Percentiles rank a stretch among this genome's conserved stretches.
These are phyloP conservation scores for Chloroclysta siterata DNA, from an alignment of 2,888 invertebrate species.

Conservation along the genomic window DNA sequence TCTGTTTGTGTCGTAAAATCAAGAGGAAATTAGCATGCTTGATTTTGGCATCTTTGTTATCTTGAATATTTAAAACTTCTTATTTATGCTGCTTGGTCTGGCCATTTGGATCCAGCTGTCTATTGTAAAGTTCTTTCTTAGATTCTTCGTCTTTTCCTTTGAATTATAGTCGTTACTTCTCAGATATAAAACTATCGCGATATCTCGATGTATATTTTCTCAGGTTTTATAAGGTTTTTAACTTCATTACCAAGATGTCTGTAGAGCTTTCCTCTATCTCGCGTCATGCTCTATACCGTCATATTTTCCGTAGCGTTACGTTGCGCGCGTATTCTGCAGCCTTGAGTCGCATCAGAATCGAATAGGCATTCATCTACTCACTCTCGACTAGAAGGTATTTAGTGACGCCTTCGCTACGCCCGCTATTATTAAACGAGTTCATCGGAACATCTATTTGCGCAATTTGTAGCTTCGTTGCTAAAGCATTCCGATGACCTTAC, in stretches of 20 bases:
- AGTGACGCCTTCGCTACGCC: constrained; percentile 78
- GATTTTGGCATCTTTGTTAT: not conserved
- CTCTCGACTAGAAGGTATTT: constrained; percentile 62
- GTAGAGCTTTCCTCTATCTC: not conserved
- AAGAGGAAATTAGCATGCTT: not conserved
- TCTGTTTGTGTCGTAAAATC: constrained; percentile 1
- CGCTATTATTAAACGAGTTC: constrained; percentile 84
- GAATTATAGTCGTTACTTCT: too few relatives aligned
- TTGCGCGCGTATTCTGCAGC: constrained; percentile 58
- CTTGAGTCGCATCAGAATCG: constrained; percentile 65
- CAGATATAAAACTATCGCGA: too few relatives aligned
- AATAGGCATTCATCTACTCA: constrained; percentile 48
- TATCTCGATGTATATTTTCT: too few relatives aligned
- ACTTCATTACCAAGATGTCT: too few relatives aligned
- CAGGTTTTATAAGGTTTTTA: too few relatives aligned
- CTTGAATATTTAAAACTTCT: not conserved
- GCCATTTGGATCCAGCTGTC: too few relatives aligned
- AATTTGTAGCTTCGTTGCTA: constrained; percentile 78
- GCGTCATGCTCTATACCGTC: constrained; percentile 38
- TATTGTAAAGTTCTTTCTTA: too few relatives aligned
- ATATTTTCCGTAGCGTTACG: constrained; percentile 58
- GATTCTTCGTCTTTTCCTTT: too few relatives aligned
- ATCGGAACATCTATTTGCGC: constrained; percentile 85
- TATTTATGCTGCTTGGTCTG: too few relatives aligned
- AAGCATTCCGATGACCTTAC: constrained; percentile 78